Evolutionary conservation across 2,888 invertebrate genomes (phyloP), one percentile per base, ranked within the genome.

Genomic region (Erebia aethiops): DNA sequence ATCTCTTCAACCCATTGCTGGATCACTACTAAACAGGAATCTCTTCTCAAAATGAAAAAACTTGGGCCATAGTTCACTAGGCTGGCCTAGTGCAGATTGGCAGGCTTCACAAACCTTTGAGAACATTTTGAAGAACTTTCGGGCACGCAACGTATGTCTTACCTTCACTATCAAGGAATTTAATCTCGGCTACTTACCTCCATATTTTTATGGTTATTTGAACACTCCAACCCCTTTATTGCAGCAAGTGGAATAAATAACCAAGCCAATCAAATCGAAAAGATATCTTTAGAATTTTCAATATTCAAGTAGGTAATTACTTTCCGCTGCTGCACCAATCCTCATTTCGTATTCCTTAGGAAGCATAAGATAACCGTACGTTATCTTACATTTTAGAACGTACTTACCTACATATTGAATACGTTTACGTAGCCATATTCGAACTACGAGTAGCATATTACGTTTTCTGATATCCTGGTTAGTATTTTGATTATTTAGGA

Each of bases 311-410:
- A 54, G 11, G 54, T 35, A 35, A 58, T 58, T 58, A 58, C 26
- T 54, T 58, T 58, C 57, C 26, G 57, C 57, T 26, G 57, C 57
- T 35, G 26, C 57, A 58, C n/a, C 57, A 14, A 58, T 58, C 35
- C 57, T 43, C 43, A 61, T 61, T 61, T 61, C 1, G 61, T 61
- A 61, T 61, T 61, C 61, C 18, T 43, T 43, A 61, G 60, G 61
- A 18, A 18, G 18, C 61, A n/a, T n/a, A n/a, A n/a, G n/a, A n/a
- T n/a, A n/a, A n/a, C n/a, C n/a, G 43, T 61, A 13, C 16, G 18
- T 18, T 46, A 61, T 61, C 60, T 60, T 41, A 11, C 11, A 43
- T 60, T 60, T 60, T 43, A 60, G 61, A 46, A 61, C n/a, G 16
- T 52, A 16, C 43, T 43, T 43, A 16, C 43, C 18, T 43, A 61